A percentile compares a stretch with the other conserved stretches of the same genome.
Evolutionary conservation across 2,888 invertebrate genomes (phyloP).

Genomic region (Leptogaster cylindrica): DNA sequence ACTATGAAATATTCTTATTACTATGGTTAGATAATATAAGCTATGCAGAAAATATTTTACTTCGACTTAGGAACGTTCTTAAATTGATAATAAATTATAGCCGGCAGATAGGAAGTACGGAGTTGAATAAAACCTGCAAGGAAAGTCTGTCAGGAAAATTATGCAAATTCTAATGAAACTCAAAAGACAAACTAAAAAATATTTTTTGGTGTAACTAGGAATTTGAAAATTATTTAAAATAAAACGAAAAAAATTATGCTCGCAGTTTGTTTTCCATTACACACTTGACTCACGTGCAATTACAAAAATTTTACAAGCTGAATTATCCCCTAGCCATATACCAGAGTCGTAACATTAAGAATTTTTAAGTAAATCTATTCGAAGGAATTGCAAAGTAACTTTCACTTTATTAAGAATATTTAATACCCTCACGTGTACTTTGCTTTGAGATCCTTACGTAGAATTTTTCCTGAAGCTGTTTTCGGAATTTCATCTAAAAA

Average conservation of each 20-base stretch:
- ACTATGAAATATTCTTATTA: constrained; percentile 26
- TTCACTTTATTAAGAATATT: neutral
- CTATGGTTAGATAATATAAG: constrained; percentile 22
- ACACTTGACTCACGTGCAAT: too few species aligned
- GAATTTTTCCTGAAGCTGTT: constrained; percentile 78
- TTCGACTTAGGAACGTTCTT: constrained; percentile 41
- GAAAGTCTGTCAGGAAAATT: neutral
- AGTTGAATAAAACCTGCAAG: neutral
- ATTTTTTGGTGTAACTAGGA: constrained; percentile 47
- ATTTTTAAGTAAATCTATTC: too few species aligned
- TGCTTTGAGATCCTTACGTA: constrained; percentile 67
- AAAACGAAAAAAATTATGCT: constrained; percentile 41
- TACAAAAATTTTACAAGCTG: too few species aligned
- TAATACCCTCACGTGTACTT: constrained; percentile 46
- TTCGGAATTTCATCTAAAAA: constrained; percentile 77
- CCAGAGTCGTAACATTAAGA: too few species aligned
- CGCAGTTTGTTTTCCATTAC: neutral
- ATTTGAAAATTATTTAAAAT: constrained; percentile 43
- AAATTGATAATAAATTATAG: constrained; percentile 22
- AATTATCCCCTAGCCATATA: too few species aligned
- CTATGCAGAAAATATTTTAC: constrained; percentile 33
- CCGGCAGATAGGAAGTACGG: constrained; percentile 26
- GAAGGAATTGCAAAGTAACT: neutral
- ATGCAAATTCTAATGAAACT: constrained; percentile 21
- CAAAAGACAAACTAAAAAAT: constrained; percentile 37